Percentiles rank a stretch among this genome's conserved stretches.
These are phyloP conservation scores for Uloborus diversus DNA, from an alignment of 1,140 invertebrate genomes.

Conservation along the genomic window DNA sequence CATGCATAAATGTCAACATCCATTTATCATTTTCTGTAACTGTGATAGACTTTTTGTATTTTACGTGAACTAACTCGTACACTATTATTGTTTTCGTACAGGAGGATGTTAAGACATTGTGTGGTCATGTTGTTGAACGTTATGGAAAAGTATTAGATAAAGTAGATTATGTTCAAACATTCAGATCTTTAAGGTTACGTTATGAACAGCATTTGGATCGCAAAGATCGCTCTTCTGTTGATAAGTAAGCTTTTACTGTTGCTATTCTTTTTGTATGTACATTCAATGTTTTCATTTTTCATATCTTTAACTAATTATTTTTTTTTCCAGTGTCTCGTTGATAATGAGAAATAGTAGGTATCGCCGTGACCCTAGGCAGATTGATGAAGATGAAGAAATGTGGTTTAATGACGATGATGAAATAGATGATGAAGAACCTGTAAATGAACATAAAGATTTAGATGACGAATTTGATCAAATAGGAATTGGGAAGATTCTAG, in stretches of 20 bases:
- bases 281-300: slow-evolving; percentile 22
- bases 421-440: slow-evolving; percentile 76
- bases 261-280: neutral
- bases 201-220: slow-evolving; percentile 96
- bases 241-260: slow-evolving; percentile 70
- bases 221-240: slow-evolving; percentile 67
- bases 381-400: slow-evolving; percentile 98
- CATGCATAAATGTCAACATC: too few relatives aligned
- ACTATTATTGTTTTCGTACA: slow-evolving; percentile 62
- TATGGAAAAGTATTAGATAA: slow-evolving; percentile 92
- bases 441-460: slow-evolving; percentile 69
- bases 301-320: neutral
- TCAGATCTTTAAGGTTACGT: slow-evolving; percentile 87
- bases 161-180: slow-evolving; percentile 97
- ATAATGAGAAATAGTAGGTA: slow-evolving; percentile 83
- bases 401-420: slow-evolving; percentile 99
- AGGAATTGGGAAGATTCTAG: slow-evolving; percentile 70
- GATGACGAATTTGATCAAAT: slow-evolving; percentile 73
- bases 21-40: too few relatives aligned
- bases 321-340: slow-evolving; percentile 72
- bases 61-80: neutral
- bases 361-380: slow-evolving; percentile 86
- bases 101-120: slow-evolving; percentile 96
- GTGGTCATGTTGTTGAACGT: slow-evolving; percentile 92
- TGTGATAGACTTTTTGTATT: too few relatives aligned